Evolutionary conservation across 2,888 invertebrate genomes (phyloP).

Genomic region (Drosophila leonis): DNA sequence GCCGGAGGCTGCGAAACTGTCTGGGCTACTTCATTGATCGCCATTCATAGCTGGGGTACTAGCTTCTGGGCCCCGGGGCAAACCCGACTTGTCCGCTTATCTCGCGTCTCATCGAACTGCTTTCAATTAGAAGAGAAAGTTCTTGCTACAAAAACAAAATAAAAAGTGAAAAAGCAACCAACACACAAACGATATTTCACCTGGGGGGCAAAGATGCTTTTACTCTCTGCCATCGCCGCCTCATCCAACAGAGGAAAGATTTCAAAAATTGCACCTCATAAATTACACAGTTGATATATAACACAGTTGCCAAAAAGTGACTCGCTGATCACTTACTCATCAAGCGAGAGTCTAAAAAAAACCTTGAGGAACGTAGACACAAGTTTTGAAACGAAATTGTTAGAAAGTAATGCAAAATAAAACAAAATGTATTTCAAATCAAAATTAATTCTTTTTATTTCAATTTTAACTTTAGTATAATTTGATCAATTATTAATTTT

Average conservation of each 20-base stretch:
- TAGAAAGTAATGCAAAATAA: not conserved
- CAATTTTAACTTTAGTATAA: not conserved
- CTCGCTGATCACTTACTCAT: conserved; percentile 1
- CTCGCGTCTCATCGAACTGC: conserved; percentile 74
- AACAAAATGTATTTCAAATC: not conserved
- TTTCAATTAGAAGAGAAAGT: conserved; percentile 83
- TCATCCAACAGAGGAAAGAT: conserved; percentile 31
- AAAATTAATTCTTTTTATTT: not conserved
- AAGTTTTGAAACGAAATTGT: not conserved
- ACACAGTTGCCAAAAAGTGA: conserved; percentile 17
- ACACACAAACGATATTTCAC: conserved; percentile 43
- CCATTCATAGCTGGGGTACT: conserved; percentile 65
- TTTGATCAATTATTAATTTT: not conserved
- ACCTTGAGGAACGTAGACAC: conserved; percentile 1
- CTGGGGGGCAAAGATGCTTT: conserved; percentile 51
- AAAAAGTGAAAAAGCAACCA: conserved; percentile 71
- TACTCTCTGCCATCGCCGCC: conserved; percentile 42
- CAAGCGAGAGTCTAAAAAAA: not conserved
- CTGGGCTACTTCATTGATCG: conserved; percentile 53
- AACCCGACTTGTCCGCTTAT: conserved; percentile 49
- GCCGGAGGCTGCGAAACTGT: conserved; percentile 65
- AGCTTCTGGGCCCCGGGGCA: conserved; percentile 25
- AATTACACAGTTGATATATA: conserved; percentile 61
- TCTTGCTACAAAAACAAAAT: conserved; percentile 64
- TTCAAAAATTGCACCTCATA: conserved; percentile 77